Percentiles rank a stretch among this genome's conserved stretches.
These are phyloP conservation scores for Tadarida brasiliensis DNA, from an alignment of 2,797 vertebrate genomes.

Conservation along the genomic window DNA sequence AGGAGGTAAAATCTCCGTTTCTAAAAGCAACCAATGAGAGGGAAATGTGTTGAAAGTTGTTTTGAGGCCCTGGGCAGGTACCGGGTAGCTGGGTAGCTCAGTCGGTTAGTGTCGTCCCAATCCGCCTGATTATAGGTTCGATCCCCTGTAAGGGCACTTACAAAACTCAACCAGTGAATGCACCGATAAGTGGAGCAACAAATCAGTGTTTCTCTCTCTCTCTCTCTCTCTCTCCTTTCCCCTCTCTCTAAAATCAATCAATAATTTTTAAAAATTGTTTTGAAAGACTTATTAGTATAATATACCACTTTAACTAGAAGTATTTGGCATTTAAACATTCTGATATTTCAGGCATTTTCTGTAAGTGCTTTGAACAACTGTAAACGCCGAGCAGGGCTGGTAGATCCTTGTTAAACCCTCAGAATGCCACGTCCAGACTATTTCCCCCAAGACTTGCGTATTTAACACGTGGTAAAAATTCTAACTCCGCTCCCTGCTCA, in stretches of 20 bases:
- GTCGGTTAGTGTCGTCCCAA: not conserved
- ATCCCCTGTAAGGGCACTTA: not conserved
- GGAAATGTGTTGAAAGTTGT: not conserved
- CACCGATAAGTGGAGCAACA: not conserved
- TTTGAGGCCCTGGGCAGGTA: not conserved
- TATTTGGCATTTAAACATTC: not conserved
- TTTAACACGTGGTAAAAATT: not conserved
- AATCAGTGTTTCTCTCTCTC: too few species aligned
- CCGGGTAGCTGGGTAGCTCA: not conserved
- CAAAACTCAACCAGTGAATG: not conserved
- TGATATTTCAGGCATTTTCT: constrained; percentile 8
- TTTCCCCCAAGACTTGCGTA: not conserved
- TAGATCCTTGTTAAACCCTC: not conserved
- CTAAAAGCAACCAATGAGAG: not conserved
- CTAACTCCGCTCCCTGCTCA: not conserved
- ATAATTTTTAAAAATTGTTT: not conserved
- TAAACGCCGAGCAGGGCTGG: not conserved
- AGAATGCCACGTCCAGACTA: not conserved
- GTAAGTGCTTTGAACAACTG: not conserved
- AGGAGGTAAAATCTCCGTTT: not conserved
- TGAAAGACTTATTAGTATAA: not conserved
- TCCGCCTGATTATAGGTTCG: not conserved
- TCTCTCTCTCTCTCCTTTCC: too few species aligned
- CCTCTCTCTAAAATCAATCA: not conserved
- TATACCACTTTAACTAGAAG: not conserved